These are phyloP conservation scores for Periparus ater DNA, from an alignment of 2,797 vertebrate species.

Conservation along the genomic window DNA sequence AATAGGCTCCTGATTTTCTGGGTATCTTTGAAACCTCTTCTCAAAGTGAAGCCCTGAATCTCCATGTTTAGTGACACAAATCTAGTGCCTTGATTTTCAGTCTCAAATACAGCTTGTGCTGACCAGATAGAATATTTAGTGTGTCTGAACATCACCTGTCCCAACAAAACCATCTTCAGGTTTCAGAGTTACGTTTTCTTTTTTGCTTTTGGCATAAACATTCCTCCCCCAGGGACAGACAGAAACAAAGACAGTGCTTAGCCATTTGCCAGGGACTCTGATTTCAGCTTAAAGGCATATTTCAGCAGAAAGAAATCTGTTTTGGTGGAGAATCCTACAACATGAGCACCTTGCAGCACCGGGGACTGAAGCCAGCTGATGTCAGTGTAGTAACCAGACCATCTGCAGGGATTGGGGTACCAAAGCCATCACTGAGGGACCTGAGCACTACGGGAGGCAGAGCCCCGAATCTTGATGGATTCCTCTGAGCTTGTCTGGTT, in stretches of 20 bases:
- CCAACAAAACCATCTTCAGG: background rate
- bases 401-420: background rate
- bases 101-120: background rate
- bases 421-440: background rate
- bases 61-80: background rate
- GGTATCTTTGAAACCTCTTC: background rate
- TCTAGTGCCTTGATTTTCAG: background rate
- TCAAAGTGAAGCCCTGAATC: background rate
- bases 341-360: rapidly evolving
- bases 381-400: background rate
- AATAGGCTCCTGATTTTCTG: background rate
- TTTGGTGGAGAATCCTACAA: background rate
- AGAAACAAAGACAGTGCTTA: background rate
- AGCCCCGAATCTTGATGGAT: rapidly evolving
- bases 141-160: background rate
- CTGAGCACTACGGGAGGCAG: background rate
- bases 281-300: background rate
- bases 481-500: background rate
- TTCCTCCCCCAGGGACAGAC: background rate
- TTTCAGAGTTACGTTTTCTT: background rate
- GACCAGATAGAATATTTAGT: background rate
- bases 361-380: background rate
- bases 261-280: background rate
- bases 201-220: background rate
- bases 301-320: background rate